Evolutionary conservation across 2,113 vertebrate species (phyloP), one percentile per base, ranked within the genome.

Genomic region (Dipodomys ordii): DNA sequence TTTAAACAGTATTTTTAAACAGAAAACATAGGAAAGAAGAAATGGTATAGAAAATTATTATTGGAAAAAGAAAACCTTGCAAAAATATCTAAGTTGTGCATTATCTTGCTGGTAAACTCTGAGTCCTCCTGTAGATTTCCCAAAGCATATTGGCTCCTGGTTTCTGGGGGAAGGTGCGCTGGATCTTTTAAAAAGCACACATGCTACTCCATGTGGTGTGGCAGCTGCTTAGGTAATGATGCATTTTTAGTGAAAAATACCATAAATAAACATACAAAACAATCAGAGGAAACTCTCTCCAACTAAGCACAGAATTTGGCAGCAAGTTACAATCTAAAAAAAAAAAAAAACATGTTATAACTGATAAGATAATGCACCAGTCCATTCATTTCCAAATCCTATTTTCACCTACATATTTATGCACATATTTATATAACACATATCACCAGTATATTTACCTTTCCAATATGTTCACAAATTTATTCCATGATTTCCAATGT

Each of bases 211-310:
- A 97, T 97, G 97, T 97, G 97, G 97, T 93, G 89, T 25, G 91
- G 96, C 97, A 97, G 95, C 98, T 98, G 97, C 96, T 96, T 96
- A 97, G 98, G 97, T 98, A 98, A 30, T 96, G 98, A 96, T 97
- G 97, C 97, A 97, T 97, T 93, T 98, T 96, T 97, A 94, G 93
- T 93, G 95, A 97, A 97, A 96, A 97, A 97, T 94, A 97, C 97
- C 97, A 97, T 97, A 96, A 97, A 88, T 77, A 97, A 98, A 98
- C 96, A 97, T 97, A 95, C 94, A 96, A 97, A 96, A 76, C 97
- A 97, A 98, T 97, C 95, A 96, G 96, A 87, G 86, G 95, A 97
- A 97, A 97, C 95, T 96, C 97, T 97, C 94, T 97, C 96, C 92
- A 96, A 97, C 96, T 97, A 97, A 96, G 95, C 97, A 97, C 81